Evolutionary conservation across 2,113 vertebrate genomes (phyloP).

Genomic region (Phoenicopterus ruber): DNA sequence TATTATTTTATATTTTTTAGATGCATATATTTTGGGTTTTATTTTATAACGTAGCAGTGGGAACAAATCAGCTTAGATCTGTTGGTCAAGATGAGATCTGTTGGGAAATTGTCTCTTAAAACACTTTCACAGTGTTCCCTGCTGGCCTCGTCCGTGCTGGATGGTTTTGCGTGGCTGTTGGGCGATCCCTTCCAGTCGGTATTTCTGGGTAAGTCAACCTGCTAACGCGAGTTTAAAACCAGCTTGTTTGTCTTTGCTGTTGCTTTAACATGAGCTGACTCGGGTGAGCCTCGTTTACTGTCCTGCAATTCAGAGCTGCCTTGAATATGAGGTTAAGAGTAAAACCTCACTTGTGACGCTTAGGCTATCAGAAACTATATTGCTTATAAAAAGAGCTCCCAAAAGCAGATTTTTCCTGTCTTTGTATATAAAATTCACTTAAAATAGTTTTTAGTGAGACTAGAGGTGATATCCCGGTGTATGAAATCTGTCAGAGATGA

Average conservation of each 20-base stretch:
- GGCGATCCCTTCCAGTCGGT: not conserved
- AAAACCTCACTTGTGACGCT: not conserved
- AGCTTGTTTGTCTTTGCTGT: not conserved
- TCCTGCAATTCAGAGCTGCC: not conserved
- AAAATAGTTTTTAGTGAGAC: not conserved
- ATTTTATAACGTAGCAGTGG: accelerated
- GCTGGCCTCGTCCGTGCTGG: not conserved
- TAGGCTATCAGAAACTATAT: not conserved
- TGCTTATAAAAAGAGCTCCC: slow-evolving; percentile 29
- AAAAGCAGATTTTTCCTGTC: not conserved
- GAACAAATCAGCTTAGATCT: not conserved
- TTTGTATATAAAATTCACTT: not conserved
- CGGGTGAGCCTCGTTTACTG: not conserved
- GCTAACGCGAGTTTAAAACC: not conserved
- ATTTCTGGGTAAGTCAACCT: not conserved
- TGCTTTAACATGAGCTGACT: not conserved
- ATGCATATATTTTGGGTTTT: accelerated
- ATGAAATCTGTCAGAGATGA: slow-evolving; percentile 9
- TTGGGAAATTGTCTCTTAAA: not conserved
- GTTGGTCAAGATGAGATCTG: not conserved
- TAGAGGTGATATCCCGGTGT: not conserved
- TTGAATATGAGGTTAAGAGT: not conserved
- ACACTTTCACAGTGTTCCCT: accelerated
- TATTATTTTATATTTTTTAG: not conserved
- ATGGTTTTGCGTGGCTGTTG: not conserved